phyloP scores from a whole-genome alignment of 2,797 vertebrate genomes.

The Neoniphon sammara region DNA sequence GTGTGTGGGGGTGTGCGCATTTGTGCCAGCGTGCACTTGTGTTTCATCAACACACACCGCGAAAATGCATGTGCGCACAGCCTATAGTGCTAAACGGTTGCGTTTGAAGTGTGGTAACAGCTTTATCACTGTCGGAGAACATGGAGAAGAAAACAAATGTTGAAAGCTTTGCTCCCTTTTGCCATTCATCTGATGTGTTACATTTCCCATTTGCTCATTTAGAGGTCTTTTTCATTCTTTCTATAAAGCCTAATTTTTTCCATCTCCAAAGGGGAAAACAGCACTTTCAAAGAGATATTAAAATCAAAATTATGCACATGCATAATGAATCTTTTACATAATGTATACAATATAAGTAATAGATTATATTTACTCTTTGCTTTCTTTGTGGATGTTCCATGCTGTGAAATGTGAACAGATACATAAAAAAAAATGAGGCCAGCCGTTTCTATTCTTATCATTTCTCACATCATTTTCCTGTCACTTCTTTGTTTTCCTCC shows the following conservation, averaged over 20 bases:
- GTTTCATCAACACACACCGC: neutral
- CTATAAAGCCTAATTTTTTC: neutral
- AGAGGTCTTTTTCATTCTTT: neutral
- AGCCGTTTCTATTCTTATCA: neutral
- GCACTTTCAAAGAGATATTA: constrained; percentile 3
- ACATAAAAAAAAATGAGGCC: neutral
- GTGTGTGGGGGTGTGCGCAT: neutral
- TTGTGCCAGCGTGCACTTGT: neutral
- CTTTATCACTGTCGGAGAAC: neutral
- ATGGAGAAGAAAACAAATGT: constrained; percentile 21
- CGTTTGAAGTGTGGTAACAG: constrained; percentile 10
- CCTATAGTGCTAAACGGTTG: constrained; percentile 6
- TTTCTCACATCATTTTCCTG: neutral
- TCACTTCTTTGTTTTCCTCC: neutral
- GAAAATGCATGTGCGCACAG: constrained; percentile 11
- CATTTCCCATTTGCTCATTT: constrained; percentile 18
- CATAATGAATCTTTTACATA: constrained; percentile 10
- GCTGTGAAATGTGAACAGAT: neutral
- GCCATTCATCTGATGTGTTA: neutral
- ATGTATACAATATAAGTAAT: neutral
- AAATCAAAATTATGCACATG: constrained; percentile 9
- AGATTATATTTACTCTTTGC: neutral
- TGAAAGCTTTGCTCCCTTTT: constrained; percentile 15
- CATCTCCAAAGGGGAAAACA: neutral
- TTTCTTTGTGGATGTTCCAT: neutral